phyloP scores from a whole-genome alignment of 2,797 vertebrate species.

The Sarcoramphus papa region DNA sequence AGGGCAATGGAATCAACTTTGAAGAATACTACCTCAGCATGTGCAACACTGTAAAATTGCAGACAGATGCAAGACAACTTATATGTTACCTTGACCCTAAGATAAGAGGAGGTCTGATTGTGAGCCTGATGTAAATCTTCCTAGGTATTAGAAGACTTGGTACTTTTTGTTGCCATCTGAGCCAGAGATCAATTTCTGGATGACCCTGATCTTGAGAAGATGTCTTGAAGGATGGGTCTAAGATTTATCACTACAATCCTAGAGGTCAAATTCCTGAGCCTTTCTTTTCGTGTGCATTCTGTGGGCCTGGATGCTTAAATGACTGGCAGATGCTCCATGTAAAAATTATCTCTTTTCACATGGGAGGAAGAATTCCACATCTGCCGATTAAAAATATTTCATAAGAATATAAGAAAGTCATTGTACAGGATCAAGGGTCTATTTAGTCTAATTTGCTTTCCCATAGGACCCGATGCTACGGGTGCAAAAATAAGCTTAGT shows the following conservation, averaged over 20 bases:
- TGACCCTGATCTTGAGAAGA: neutral
- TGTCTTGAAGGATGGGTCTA: neutral
- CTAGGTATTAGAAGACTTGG: neutral
- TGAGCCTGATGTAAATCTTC: neutral
- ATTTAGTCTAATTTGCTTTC: neutral
- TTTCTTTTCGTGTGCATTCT: neutral
- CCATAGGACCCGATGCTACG: neutral
- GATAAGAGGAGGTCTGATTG: neutral
- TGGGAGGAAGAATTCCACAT: neutral
- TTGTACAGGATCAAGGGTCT: neutral
- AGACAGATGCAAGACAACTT: neutral
- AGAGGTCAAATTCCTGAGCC: neutral
- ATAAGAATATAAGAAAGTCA: neutral
- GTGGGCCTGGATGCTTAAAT: neutral
- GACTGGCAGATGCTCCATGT: neutral
- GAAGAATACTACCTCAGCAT: neutral
- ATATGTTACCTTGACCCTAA: neutral
- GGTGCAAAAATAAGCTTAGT: neutral
- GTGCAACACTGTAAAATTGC: neutral
- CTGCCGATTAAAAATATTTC: neutral
- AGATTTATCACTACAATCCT: neutral
- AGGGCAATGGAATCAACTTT: neutral
- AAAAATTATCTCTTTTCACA: neutral
- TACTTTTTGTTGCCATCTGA: neutral
- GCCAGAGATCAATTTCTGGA: neutral